phyloP scores from a whole-genome alignment of 2,113 vertebrate species.

The Eurystomus gularis region DNA sequence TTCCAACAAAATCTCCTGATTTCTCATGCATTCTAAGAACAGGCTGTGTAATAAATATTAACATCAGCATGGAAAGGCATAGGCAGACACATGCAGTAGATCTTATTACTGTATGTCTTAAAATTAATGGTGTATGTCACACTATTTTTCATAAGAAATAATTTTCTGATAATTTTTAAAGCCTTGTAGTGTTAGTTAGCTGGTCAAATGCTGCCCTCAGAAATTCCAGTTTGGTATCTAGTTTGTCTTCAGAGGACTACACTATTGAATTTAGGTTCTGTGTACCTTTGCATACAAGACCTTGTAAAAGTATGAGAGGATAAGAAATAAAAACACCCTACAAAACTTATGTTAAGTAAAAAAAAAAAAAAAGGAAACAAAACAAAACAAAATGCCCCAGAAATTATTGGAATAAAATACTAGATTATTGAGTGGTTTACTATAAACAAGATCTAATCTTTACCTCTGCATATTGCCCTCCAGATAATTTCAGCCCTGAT shows the following conservation, averaged over 20 bases:
- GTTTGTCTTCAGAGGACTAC: background rate
- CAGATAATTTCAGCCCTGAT: background rate
- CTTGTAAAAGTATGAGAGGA: background rate
- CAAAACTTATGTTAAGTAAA: accelerated
- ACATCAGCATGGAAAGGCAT: background rate
- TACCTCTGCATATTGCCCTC: background rate
- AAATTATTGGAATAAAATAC: background rate
- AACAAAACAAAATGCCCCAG: no score
- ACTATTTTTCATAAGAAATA: background rate
- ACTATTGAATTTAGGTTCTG: background rate
- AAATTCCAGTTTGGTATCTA: background rate
- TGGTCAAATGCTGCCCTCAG: background rate
- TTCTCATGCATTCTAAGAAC: background rate
- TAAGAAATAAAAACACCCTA: background rate
- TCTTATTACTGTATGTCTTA: background rate
- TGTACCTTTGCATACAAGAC: background rate
- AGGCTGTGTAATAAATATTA: background rate
- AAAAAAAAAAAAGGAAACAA: background rate
- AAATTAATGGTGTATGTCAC: background rate
- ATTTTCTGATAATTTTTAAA: background rate
- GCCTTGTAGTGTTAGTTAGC: background rate
- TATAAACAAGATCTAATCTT: background rate
- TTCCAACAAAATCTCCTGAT: background rate
- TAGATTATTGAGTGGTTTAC: background rate
- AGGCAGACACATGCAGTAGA: background rate